Percentiles rank a stretch among this genome's conserved stretches.
Conservation (phyloP, 2,888 invertebrate species). For the Scelioninae gen. 1 region DNA sequence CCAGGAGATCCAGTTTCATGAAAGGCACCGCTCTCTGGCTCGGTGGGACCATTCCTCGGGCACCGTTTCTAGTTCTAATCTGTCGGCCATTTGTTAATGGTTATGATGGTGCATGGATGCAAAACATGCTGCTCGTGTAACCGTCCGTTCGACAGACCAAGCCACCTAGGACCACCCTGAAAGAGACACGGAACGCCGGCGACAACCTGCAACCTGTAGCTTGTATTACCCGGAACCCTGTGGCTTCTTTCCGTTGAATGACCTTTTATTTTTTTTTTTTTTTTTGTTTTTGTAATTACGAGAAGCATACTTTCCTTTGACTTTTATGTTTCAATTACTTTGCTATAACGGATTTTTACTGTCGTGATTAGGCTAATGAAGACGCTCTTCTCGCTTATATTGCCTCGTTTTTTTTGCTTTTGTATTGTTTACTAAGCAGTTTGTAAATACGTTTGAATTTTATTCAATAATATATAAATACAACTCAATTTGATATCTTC, state of each 20-base stretch:
- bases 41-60: slow-evolving; percentile 59
- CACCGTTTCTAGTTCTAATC: slow-evolving; percentile 82
- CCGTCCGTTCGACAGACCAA: slow-evolving; percentile 75
- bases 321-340: slow-evolving; percentile 45
- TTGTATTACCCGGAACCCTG: too few species aligned
- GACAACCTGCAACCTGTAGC: slow-evolving; percentile 71
- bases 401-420: background rate
- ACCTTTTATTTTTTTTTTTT: too few species aligned
- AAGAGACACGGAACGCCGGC: slow-evolving; percentile 68
- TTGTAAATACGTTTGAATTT: too few species aligned
- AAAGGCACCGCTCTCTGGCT: slow-evolving; percentile 78
- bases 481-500: too few species aligned
- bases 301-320: slow-evolving; percentile 30
- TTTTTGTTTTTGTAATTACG: too few species aligned
- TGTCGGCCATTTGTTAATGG: slow-evolving; percentile 82
- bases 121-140: slow-evolving; percentile 78
- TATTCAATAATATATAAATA: too few species aligned
- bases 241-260: too few species aligned
- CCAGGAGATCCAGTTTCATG: slow-evolving; percentile 82
- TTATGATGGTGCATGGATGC: slow-evolving; percentile 78
- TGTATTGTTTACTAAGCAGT: background rate
- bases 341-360: slow-evolving; percentile 20
- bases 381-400: slow-evolving; percentile 8
- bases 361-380: slow-evolving; percentile 41
- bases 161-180: slow-evolving; percentile 80